Base-by-base conservation (phyloP, 2,888 invertebrate species). In the Piscicola geometra region DNA sequence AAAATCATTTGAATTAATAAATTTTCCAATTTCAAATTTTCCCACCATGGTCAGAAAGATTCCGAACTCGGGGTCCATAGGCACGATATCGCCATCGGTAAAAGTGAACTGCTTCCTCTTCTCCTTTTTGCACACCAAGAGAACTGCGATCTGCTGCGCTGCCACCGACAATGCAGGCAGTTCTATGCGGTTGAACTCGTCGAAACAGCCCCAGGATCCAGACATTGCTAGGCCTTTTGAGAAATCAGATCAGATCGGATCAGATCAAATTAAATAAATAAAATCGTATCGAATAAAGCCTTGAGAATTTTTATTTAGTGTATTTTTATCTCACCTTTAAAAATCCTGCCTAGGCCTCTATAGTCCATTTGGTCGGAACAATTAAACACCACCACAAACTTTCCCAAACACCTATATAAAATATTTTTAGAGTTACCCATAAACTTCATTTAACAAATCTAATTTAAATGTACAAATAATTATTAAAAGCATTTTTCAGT, bases 41-140 rank as follows among this genome's bases (percentile, higher is more conserved):
- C 81, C 70, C 85, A 93, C 94, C 96, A 97, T 96, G 50, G 97
- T 97, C 78, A 97, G 92, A 84, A 97, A 97, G 81, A 97, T 94
- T 52, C 97, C 97, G 86, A 96, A 94, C 85, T 97, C 96, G 0
- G 92, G 91, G 85, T 94, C 95, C 91, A 97, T 90, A 77, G 93
- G 92, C 3, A 96, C 92, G 74, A 89, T 88, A 84, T 97, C 96
- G 0, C 97, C 97, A 83, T 97, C 97, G 0, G 95, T 96, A 85
- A 97, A 97, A 33, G 92, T 87, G 83, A 97, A 97, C 28, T 89
- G 88, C 84, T 93, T 94, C 84, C 91, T 92, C 83, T 94, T 92
- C 84, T 97, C 97, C 83, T 94, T 94, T 85, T 94, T 95, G 69
- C 94, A 93, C 0, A 91, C 90, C 18, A 96, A 88, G 12, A 88